phyloP scores from a whole-genome alignment of 2,113 vertebrate species.

The Labeo rohita region DNA sequence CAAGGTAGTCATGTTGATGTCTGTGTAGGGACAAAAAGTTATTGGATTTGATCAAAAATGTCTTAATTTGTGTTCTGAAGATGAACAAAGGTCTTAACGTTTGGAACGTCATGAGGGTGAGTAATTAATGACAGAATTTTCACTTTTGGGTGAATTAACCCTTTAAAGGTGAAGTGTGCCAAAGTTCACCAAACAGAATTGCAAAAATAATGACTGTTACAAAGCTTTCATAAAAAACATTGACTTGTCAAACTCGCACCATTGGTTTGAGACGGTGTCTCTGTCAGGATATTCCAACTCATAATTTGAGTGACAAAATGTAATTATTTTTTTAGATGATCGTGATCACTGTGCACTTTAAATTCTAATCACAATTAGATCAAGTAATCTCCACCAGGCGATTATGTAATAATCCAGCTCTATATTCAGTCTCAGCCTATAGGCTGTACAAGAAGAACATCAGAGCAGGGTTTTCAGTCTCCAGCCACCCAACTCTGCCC shows the following conservation, averaged over 20 bases:
- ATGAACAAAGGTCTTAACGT: too few relatives aligned
- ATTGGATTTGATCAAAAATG: too few relatives aligned
- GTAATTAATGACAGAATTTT: too few relatives aligned
- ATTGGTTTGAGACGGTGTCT: not conserved
- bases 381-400: not conserved
- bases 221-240: not conserved
- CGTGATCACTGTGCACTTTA: not conserved
- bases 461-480: conserved; percentile 57
- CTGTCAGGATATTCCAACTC: not conserved
- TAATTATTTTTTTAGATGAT: not conserved
- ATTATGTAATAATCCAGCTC: conserved; percentile 22
- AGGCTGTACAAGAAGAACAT: conserved; percentile 22
- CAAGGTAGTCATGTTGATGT: too few relatives aligned
- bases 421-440: not conserved
- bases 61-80: too few relatives aligned
- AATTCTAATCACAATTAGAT: not conserved
- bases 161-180: not conserved
- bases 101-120: too few relatives aligned
- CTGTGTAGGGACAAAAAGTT: too few relatives aligned
- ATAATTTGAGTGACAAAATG: not conserved
- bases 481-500: conserved; percentile 57
- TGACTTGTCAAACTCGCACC: not conserved
- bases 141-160: too few relatives aligned
- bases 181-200: not conserved
- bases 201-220: not conserved